These are phyloP conservation scores for Poecile montanus DNA, from an alignment of 2,797 vertebrate genomes.

Conservation along the genomic window DNA sequence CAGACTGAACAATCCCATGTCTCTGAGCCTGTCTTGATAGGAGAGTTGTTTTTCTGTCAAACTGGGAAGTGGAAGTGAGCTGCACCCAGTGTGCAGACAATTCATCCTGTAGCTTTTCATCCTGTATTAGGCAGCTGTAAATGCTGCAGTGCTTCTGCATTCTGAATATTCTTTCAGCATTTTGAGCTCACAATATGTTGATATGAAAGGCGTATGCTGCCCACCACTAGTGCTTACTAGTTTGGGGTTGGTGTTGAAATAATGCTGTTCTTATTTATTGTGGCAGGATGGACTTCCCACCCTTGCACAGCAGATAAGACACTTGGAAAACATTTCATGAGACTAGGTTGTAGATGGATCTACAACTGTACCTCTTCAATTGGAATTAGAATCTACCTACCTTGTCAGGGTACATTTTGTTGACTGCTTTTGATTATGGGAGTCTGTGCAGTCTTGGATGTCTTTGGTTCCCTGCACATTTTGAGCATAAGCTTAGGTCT, in stretches of 20 bases:
- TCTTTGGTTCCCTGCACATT: not conserved
- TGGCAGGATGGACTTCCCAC: not conserved
- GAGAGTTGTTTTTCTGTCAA: not conserved
- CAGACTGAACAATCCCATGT: not conserved
- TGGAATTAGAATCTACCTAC: not conserved
- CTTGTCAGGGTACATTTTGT: not conserved
- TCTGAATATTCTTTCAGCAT: not conserved
- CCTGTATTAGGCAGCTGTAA: not conserved
- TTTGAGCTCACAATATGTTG: not conserved
- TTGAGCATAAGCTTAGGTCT: not conserved
- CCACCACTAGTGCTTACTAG: not conserved
- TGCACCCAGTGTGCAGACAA: accelerated
- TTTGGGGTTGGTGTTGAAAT: not conserved
- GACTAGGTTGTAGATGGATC: not conserved
- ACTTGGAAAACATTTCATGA: not conserved
- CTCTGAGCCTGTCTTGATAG: not conserved
- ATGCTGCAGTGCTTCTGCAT: not conserved
- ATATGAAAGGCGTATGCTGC: not conserved
- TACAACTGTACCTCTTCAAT: not conserved
- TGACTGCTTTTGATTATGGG: not conserved
- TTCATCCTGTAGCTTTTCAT: not conserved
- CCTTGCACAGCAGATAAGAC: not conserved
- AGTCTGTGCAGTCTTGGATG: not conserved
- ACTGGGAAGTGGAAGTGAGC: not conserved
- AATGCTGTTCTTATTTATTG: not conserved